Conservation (phyloP, 92 coral and sea anemone genomes). For the Siderastrea siderea region DNA sequence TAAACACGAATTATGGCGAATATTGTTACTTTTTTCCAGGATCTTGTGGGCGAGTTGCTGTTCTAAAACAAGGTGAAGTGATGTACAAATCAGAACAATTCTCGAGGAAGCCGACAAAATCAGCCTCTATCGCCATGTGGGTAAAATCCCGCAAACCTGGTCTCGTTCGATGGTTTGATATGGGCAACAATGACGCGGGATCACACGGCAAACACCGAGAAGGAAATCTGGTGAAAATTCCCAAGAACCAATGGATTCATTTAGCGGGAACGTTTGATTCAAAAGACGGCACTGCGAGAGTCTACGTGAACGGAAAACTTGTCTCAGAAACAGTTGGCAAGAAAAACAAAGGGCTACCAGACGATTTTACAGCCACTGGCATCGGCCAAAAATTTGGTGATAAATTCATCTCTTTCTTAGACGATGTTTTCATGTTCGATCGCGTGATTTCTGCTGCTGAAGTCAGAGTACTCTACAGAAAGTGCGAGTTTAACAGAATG, state of each 20-base stretch:
- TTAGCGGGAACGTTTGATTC: slow-evolving; percentile 94
- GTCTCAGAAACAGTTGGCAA: slow-evolving; percentile 83
- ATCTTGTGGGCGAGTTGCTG: slow-evolving; percentile 93
- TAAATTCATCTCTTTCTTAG: slow-evolving; percentile 84
- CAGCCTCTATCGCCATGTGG: slow-evolving; percentile 98
- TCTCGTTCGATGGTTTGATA: slow-evolving; percentile 94
- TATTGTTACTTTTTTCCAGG: slow-evolving; percentile 53
- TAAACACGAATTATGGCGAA: too few species aligned
- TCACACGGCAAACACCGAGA: slow-evolving; percentile 27
- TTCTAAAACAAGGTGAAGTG: slow-evolving; percentile 88
- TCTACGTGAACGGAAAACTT: slow-evolving; percentile 93
- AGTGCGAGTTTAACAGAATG: slow-evolving; percentile 98
- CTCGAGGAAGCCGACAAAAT: slow-evolving; percentile 87
- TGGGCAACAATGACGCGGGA: slow-evolving; percentile 43
- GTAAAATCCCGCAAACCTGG: slow-evolving; percentile 93
- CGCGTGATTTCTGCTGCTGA: slow-evolving; percentile 88
- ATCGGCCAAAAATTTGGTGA: slow-evolving; percentile 95
- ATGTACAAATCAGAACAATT: slow-evolving; percentile 77
- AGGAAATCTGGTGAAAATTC: slow-evolving; percentile 71
- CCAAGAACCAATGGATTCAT: slow-evolving; percentile 95
- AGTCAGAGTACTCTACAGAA: slow-evolving; percentile 84
- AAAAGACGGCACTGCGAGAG: slow-evolving; percentile 89
- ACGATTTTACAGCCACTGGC: slow-evolving; percentile 95
- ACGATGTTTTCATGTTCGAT: slow-evolving; percentile 96
- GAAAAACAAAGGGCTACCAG: slow-evolving; percentile 85